phyloP scores from a whole-genome alignment of 2,113 vertebrate species.

The Oncorhynchus mykiss region DNA sequence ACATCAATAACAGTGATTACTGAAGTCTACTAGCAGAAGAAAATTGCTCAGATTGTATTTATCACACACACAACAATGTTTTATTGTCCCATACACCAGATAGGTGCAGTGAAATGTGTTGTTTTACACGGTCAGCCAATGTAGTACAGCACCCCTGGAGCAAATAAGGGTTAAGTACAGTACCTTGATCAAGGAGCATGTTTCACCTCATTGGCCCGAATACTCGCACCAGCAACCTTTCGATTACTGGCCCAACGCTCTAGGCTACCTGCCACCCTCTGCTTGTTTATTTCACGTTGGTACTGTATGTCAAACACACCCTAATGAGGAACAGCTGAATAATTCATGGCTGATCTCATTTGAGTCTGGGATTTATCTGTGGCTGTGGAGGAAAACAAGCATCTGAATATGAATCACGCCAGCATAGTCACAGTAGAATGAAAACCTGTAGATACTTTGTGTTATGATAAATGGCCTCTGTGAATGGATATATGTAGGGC shows the following conservation, averaged over 20 bases:
- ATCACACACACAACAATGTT: neutral
- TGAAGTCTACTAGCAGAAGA: neutral
- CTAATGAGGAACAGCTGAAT: conserved; percentile 41
- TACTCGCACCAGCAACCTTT: no score
- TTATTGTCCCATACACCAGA: no score
- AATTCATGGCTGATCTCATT: conserved; percentile 54
- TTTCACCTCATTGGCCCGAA: no score
- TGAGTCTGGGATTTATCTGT: conserved; percentile 34
- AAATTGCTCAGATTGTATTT: neutral
- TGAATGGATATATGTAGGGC: neutral
- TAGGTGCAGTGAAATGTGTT: no score
- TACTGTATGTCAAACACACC: neutral
- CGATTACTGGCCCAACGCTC: no score
- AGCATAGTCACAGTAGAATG: conserved; percentile 16
- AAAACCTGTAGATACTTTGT: conserved; percentile 16
- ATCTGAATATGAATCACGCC: conserved; percentile 42
- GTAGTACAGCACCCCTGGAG: no score
- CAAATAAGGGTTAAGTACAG: no score
- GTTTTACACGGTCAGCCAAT: no score
- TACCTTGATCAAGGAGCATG: neutral
- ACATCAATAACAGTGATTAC: neutral
- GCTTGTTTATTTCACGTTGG: neutral
- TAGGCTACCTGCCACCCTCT: neutral
- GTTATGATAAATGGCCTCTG: conserved; percentile 14
- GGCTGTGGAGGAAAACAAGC: conserved; percentile 42